Base-by-base conservation (phyloP, 2,888 invertebrate species). In the Cosmia pyralina region DNA sequence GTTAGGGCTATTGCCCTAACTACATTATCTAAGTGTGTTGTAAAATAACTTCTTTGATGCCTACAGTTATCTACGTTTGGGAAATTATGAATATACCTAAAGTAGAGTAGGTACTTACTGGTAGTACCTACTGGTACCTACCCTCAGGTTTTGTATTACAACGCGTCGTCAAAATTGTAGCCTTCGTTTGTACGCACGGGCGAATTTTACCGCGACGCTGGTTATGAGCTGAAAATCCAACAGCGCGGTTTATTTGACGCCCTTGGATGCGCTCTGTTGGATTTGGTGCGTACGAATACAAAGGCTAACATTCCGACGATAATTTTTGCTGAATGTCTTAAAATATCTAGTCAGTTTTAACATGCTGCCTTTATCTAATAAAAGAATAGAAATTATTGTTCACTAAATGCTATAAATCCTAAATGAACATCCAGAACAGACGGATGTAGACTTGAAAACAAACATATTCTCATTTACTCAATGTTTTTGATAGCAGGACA, bases 401-500 rank as follows among this genome's bases (percentile, higher is more conserved):
- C 15, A 62, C 1, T 48, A 60, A 41, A 22, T 60, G 17, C 10
- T 59, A 17, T 50, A 28, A 1, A 55, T 55, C 15, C 22, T 17
- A 22, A 62, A 28, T 17, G 17, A 22, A 44, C 44, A 7, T 17
- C 22, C 41, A 17, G 22, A 22, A 62, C 6, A 28, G 7, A 19
- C 19, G 19, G 8, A 8, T 15, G 15, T 48, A 34, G 28, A 15
- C 34, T 48, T 64, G 6, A 34, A 48, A 63, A 15, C 22, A 15
- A 64, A 6, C 44, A n/a, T n/a, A 34, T 34, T 53, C 15, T 34
- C 4, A 52, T 52, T 52, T 44, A 41, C 1, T 15, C 0, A 10
- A 22, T 52, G 41, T 17, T n/a, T 70, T 41, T 70, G n/a, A 15
- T n/a, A 53, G 41, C n/a, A 71, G 86, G 71, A 77, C 52, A 88